Conservation (phyloP, 2,113 vertebrate species). For the Neogobius melanostomus region DNA sequence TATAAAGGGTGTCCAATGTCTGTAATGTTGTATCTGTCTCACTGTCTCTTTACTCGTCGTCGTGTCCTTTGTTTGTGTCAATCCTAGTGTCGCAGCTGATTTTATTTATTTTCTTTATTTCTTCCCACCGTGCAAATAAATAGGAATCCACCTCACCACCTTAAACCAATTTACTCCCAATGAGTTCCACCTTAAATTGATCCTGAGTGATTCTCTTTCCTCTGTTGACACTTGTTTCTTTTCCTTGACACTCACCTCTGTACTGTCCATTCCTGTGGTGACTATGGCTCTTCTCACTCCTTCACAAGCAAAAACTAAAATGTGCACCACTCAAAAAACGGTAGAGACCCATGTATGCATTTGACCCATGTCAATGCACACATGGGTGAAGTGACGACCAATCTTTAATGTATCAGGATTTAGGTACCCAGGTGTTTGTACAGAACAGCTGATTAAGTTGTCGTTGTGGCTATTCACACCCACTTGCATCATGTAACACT, state of each 20-base stretch:
- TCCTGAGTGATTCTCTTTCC: conserved; percentile 64
- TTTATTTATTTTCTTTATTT: neutral
- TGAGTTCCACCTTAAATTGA: conserved; percentile 22
- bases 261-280: conserved; percentile 56
- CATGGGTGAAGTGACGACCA: conserved; percentile 44
- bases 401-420: conserved; percentile 61
- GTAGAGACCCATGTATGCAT: conserved; percentile 69
- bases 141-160: conserved; percentile 47
- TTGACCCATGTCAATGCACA: conserved; percentile 63
- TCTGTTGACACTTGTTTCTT: conserved; percentile 56
- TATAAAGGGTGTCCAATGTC: conserved; percentile 82
- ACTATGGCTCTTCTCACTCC: conserved; percentile 56
- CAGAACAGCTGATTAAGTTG: neutral
- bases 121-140: conserved; percentile 18
- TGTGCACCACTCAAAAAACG: conserved; percentile 57
- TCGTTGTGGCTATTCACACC: neutral
- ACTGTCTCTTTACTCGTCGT: conserved; percentile 60
- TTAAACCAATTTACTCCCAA: conserved; percentile 38
- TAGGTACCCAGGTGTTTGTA: neutral
- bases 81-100: conserved; percentile 31
- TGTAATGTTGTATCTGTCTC: conserved; percentile 56
- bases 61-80: conserved; percentile 49
- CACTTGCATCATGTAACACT: neutral
- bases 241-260: conserved; percentile 45
- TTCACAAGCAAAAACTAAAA: conserved; percentile 38